phyloP scores from a whole-genome alignment of 2,888 invertebrate species.

The Apotomis betuletana region DNA sequence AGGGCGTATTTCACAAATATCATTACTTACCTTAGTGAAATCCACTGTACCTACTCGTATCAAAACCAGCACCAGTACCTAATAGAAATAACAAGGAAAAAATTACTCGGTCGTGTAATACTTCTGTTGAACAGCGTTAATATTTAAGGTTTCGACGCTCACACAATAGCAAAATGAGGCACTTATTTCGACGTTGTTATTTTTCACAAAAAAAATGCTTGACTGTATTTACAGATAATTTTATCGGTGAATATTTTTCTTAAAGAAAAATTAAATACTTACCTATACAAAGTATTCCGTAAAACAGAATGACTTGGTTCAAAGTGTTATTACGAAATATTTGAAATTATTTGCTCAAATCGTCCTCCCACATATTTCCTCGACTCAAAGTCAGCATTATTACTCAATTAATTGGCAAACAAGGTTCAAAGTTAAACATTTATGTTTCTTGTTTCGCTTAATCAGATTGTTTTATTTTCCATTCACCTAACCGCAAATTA shows the following conservation, averaged over 20 bases:
- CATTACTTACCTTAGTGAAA: slow-evolving; percentile 17
- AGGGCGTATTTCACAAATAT: neutral
- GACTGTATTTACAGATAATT: too few species aligned
- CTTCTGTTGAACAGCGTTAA: slow-evolving; percentile 21
- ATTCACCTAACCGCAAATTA: slow-evolving; percentile 9
- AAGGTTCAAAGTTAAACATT: slow-evolving; percentile 4
- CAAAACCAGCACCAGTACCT: slow-evolving; percentile 21
- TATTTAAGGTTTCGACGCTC: slow-evolving; percentile 15
- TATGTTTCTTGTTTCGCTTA: slow-evolving; percentile 3
- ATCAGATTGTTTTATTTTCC: slow-evolving; percentile 8
- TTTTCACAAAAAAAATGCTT: too few species aligned
- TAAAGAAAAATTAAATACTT: too few species aligned
- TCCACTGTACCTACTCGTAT: slow-evolving; percentile 10
- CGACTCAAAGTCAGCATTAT: neutral
- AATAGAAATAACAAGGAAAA: slow-evolving; percentile 23
- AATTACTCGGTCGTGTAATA: slow-evolving; percentile 4
- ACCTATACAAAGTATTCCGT: too few species aligned
- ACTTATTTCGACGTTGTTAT: neutral
- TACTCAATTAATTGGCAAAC: slow-evolving; percentile 1
- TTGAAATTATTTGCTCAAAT: neutral
- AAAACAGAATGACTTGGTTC: too few species aligned
- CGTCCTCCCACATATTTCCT: neutral
- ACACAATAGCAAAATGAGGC: neutral
- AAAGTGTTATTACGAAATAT: too few species aligned
- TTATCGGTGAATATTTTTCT: too few species aligned